Base-by-base conservation (phyloP, 92 coral and sea anemone species). In the Epizoanthus scotinus region DNA sequence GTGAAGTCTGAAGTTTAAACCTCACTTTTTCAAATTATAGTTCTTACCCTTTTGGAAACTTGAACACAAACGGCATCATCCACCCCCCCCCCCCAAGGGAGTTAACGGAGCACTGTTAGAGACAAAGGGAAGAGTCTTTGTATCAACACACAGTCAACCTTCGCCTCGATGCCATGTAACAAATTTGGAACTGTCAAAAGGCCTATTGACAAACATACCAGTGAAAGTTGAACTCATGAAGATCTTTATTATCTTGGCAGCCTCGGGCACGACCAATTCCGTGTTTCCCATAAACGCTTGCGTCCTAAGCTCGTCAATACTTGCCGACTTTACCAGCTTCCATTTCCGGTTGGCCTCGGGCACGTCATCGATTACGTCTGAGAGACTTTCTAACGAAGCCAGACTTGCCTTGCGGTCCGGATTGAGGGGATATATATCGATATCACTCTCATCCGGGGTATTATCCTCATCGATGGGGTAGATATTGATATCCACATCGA, bases 151-250 rank as follows among this genome's bases (percentile, higher is more conserved):
- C n/a, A n/a, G n/a, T n/a, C n/a, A n/a, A n/a, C n/a, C n/a, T n/a
- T n/a, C n/a, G n/a, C n/a, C n/a, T n/a, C n/a, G n/a, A n/a, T n/a
- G n/a, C n/a, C n/a, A n/a, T n/a, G n/a, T n/a, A n/a, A n/a, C n/a
- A n/a, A n/a, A n/a, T n/a, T n/a, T n/a, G n/a, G 8, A 40, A 9
- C 44, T 40, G 1, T 40, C 44, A 6, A 40, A 6, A 6, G 8
- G 6, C 8, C 13, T 0, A 47, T 64, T 31, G 22, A 20, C 18
- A 8, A 24, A 22, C 83, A 3, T 36, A 92, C 97, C 97, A 69
- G 94, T 92, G 61, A 87, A 92, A 15, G 97, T 90, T 13, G 97
- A 90, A 62, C 92, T 92, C 42, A 84, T 70, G 64, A 87, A 92
- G 47, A 92, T 68, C 49, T 88, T 82, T n/a, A 92, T 88, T 14